These are phyloP conservation scores for Drosophila tristis DNA, from an alignment of 1,140 invertebrate species.

Conservation along the genomic window DNA sequence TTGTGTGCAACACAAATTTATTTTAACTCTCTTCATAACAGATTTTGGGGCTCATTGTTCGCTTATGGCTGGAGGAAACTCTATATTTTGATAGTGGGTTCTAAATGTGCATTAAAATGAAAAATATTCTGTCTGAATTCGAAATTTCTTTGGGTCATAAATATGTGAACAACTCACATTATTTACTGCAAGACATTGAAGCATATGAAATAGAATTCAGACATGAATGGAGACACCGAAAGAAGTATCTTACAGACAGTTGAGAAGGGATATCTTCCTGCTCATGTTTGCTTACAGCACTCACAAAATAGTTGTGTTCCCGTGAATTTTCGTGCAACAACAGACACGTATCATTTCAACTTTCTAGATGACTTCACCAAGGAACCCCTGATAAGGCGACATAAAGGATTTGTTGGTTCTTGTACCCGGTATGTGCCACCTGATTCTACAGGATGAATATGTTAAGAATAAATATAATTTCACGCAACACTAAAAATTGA, in stretches of 20 bases:
- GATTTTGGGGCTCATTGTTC: not conserved
- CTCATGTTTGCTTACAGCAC: not conserved
- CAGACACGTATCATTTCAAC: conserved; percentile 7
- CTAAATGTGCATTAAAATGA: no score
- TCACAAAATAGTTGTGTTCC: not conserved
- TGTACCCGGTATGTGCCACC: not conserved
- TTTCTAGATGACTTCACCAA: not conserved
- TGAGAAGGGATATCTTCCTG: no score
- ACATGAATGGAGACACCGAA: no score
- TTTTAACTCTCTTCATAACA: conserved; percentile 23
- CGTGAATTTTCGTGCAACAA: not conserved
- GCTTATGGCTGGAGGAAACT: not conserved
- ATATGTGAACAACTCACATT: no score
- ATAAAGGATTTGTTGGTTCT: not conserved
- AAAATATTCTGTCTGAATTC: no score
- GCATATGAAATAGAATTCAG: no score
- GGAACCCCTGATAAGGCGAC: not conserved
- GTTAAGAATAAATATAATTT: no score
- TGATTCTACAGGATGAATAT: no score
- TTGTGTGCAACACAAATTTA: conserved; percentile 44
- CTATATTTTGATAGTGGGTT: not conserved
- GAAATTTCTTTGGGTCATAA: no score
- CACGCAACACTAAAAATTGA: no score
- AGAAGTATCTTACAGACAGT: no score
- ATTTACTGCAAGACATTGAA: no score